Percentiles rank a stretch among this genome's conserved stretches.
Conservation (phyloP, 1,140 invertebrate species). For the Diachasma alloeum region DNA sequence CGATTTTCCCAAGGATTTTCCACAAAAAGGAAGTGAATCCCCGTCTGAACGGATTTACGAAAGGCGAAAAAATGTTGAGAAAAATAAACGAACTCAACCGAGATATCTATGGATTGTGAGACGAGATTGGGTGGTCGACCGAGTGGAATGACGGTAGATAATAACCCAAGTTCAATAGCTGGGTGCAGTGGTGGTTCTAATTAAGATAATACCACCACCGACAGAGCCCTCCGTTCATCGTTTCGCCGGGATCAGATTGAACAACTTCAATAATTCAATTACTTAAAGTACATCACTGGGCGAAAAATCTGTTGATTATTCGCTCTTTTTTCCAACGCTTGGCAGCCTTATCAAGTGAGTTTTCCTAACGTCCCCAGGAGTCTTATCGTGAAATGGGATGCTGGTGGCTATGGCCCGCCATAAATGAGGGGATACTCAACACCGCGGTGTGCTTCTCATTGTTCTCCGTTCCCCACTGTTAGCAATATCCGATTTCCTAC, state of each 20-base stretch:
- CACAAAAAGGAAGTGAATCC: not conserved
- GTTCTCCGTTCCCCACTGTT: not conserved
- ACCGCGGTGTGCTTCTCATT: not conserved
- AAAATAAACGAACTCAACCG: not conserved
- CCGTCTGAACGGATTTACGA: not conserved
- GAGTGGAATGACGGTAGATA: constrained; percentile 17
- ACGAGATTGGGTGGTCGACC: not conserved
- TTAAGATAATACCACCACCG: constrained; percentile 21
- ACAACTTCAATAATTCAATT: not conserved
- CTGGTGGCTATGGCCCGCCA: not conserved
- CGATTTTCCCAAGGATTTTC: not conserved
- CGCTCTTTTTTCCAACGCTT: not conserved
- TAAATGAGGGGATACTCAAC: constrained; percentile 1
- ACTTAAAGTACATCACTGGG: not conserved
- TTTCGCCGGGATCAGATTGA: not conserved
- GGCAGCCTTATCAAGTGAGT: not conserved
- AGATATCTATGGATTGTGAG: constrained; percentile 3
- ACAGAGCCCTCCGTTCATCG: not conserved
- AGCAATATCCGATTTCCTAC: not conserved
- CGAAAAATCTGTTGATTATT: not conserved
- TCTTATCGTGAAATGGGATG: not conserved
- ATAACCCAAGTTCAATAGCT: constrained; percentile 9
- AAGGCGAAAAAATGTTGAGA: not conserved
- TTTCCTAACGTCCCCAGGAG: not conserved
- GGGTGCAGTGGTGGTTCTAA: constrained; percentile 16